These are phyloP conservation scores for Casuarius casuarius DNA, from an alignment of 2,113 vertebrate genomes.

Conservation along the genomic window DNA sequence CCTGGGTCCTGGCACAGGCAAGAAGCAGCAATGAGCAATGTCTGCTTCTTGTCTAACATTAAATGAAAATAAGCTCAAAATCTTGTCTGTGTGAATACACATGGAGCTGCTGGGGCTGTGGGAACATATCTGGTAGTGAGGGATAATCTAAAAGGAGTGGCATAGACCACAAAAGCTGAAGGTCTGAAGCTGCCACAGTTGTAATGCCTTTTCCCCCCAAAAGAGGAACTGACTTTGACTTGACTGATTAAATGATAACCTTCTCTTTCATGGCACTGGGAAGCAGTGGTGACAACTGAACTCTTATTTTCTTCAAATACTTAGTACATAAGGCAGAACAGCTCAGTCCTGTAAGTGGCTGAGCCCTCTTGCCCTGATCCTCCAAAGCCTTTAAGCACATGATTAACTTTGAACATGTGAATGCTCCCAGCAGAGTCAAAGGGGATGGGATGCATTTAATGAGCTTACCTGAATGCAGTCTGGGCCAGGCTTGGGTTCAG, in stretches of 20 bases:
- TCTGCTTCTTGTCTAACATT: neutral
- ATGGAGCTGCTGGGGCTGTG: neutral
- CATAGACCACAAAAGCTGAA: neutral
- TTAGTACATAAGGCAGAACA: neutral
- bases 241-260: neutral
- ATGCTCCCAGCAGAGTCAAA: neutral
- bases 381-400: neutral
- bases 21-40: neutral
- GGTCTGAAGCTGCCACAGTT: neutral
- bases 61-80: neutral
- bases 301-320: neutral
- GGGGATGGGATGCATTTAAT: conserved; percentile 24
- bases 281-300: neutral
- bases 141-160: neutral
- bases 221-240: neutral
- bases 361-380: conserved; percentile 17
- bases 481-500: neutral
- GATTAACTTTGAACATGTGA: conserved; percentile 1
- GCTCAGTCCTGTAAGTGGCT: neutral
- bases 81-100: neutral
- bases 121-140: neutral
- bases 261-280: neutral
- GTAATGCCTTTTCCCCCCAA: neutral
- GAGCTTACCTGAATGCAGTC: conserved; percentile 13
- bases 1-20: neutral